phyloP scores from a whole-genome alignment of 1,140 invertebrate genomes.

The Nomia melanderi region DNA sequence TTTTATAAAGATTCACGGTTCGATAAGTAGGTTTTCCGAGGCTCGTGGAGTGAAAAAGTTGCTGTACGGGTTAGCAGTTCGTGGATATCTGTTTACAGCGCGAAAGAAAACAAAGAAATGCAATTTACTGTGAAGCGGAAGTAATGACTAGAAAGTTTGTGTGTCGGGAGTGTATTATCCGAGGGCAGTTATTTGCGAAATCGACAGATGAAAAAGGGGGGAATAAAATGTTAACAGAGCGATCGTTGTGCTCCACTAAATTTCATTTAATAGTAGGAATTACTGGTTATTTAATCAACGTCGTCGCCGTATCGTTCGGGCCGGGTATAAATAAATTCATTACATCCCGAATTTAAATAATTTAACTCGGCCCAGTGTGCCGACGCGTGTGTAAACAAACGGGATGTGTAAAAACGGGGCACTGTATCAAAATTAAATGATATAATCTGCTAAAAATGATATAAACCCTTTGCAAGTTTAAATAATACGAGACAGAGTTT shows the following conservation, averaged over 20 bases:
- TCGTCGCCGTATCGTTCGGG: not conserved
- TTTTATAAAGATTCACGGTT: too few relatives aligned
- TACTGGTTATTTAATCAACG: conserved; percentile 5
- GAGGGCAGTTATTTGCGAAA: not conserved
- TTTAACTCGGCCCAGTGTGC: not conserved
- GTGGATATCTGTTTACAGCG: too few relatives aligned
- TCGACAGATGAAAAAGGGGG: not conserved
- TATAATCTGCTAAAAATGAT: conserved; percentile 4
- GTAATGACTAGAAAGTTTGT: too few relatives aligned
- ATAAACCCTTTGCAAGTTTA: not conserved
- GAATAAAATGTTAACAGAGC: not conserved
- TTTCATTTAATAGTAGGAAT: conserved; percentile 3
- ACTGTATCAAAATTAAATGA: conserved; percentile 7
- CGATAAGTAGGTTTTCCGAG: too few relatives aligned
- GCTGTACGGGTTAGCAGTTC: too few relatives aligned
- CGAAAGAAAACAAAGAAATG: too few relatives aligned
- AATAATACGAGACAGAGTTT: not conserved
- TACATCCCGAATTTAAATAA: not conserved
- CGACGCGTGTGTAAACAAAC: not conserved
- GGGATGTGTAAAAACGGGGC: not conserved
- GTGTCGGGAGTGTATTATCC: not conserved
- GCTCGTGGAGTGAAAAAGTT: too few relatives aligned
- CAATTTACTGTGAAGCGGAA: too few relatives aligned
- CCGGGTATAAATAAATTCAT: conserved; percentile 15
- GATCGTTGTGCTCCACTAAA: not conserved